Evolutionary conservation across 2,113 vertebrate species (phyloP).

Genomic region (Hydrolagus affinis): DNA sequence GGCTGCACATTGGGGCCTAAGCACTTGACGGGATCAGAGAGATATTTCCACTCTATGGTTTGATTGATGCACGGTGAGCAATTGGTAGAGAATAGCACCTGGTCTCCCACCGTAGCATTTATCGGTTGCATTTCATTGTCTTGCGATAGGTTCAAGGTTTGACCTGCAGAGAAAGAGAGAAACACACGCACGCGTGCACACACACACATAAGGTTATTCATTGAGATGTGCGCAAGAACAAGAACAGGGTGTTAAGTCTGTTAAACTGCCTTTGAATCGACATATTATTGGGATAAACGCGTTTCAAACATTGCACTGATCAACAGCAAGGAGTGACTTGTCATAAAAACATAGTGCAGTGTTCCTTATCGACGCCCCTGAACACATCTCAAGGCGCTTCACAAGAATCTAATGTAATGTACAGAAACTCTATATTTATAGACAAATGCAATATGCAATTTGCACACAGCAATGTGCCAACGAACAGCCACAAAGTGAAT

Average conservation of each 20-base stretch:
- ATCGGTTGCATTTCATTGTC: not conserved
- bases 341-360: too few species aligned
- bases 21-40: too few species aligned
- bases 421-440: too few species aligned
- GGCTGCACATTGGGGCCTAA: too few species aligned
- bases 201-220: not conserved
- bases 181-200: not conserved
- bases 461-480: too few species aligned
- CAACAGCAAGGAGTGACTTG: not conserved
- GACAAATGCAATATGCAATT: too few species aligned
- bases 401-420: too few species aligned
- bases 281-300: not conserved
- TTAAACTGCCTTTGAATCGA: not conserved
- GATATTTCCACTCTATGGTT: conserved; percentile 8
- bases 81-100: conserved; percentile 1
- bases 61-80: not conserved
- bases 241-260: not conserved
- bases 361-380: too few species aligned
- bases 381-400: too few species aligned
- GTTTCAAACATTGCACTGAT: not conserved
- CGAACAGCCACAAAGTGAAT: too few species aligned
- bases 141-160: not conserved
- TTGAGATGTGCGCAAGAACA: not conserved
- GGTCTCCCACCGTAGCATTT: conserved; percentile 2
- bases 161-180: not conserved